Evolutionary conservation across 2,113 vertebrate species (phyloP), one percentile per base, ranked within the genome.

Genomic region (Antennarius striatus): DNA sequence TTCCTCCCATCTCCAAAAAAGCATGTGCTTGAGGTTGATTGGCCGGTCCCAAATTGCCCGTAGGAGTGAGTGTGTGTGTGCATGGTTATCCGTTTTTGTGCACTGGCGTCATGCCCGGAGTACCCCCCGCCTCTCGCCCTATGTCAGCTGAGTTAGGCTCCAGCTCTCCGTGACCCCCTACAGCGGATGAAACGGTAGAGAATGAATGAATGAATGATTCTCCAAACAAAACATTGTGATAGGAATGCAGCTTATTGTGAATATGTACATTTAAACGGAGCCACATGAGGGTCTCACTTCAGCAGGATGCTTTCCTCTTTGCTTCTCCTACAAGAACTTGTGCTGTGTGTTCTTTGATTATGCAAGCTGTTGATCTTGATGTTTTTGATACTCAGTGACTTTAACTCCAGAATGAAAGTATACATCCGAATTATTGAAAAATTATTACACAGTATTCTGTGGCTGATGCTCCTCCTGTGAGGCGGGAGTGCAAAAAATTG

Each of bases 291-390:
- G 29, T 48, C 60, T 71, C 64, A 15, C 10, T 45, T 15, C 55
- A n/a, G 47, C 4, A 22, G 43, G 1, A 36, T 52, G 5, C 30
- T 43, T 48, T 13, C 51, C 42, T 50, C 22, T 49, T 68, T 42
- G 28, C 28, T 63, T 16, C 62, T 57, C 11, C 3, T 56, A 53
- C 50, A 51, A 30, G 17, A 68, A 52, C 43, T 43, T 75, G 53
- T 79, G 56, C 49, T 52, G 56, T 59, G 14, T 61, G 11, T 45
- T 73, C 29, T 77, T 73, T 57, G 9, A 67, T 36, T 32, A 63
- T 59, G 63, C 57, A 77, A 43, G 40, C 57, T 30, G 45, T 14
- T 73, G 46, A 49, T 63, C 63, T 50, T 84, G 30, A 79, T 17
- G 36, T 15, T 71, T 60, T 15, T 62, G 58, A 68, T 29, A 46